A percentile compares a stretch with the other conserved stretches of the same genome.
Conservation (phyloP, 2,797 vertebrate species). For the Poeciliopsis presidionis region DNA sequence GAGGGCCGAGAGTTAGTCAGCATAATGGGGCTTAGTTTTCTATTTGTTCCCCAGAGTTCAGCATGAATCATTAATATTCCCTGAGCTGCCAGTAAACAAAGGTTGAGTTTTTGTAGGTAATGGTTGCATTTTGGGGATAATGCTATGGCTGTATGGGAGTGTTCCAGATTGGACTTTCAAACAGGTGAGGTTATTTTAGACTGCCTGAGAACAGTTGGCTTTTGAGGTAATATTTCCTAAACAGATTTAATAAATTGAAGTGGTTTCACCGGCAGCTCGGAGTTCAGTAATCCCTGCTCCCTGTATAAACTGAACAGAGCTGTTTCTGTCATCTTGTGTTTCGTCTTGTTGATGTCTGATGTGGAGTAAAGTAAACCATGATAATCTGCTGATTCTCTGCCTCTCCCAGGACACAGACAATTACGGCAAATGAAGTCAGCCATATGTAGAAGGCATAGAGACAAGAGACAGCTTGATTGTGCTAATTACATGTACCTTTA, state of each 20-base stretch:
- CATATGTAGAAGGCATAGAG: constrained; percentile 63
- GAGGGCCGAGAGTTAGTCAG: constrained; percentile 48
- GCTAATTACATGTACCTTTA: constrained; percentile 69
- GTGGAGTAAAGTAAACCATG: constrained; percentile 66
- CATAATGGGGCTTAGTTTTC: constrained; percentile 48
- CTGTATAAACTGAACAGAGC: constrained; percentile 30
- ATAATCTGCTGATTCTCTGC: constrained; percentile 56
- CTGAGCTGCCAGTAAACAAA: constrained; percentile 55
- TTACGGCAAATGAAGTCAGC: constrained; percentile 69
- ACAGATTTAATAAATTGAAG: constrained; percentile 45
- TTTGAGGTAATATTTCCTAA: constrained; percentile 59
- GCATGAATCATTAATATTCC: constrained; percentile 70
- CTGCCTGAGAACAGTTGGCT: constrained; percentile 17
- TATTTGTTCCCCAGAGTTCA: constrained; percentile 43
- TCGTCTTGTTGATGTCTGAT: constrained; percentile 62
- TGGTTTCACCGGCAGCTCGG: constrained; percentile 27
- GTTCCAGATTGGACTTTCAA: constrained; percentile 42
- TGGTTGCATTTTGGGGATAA: constrained; percentile 28
- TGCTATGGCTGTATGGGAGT: constrained; percentile 48
- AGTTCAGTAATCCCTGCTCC: constrained; percentile 49
- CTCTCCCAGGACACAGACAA: constrained; percentile 55
- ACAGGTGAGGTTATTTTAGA: constrained; percentile 36
- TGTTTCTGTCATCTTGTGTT: constrained; percentile 26
- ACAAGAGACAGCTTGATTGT: constrained; percentile 65
- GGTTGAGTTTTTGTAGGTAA: constrained; percentile 29